These are phyloP conservation scores for Phenacoccus solenopsis DNA, from an alignment of 1,140 invertebrate genomes.

Conservation along the genomic window DNA sequence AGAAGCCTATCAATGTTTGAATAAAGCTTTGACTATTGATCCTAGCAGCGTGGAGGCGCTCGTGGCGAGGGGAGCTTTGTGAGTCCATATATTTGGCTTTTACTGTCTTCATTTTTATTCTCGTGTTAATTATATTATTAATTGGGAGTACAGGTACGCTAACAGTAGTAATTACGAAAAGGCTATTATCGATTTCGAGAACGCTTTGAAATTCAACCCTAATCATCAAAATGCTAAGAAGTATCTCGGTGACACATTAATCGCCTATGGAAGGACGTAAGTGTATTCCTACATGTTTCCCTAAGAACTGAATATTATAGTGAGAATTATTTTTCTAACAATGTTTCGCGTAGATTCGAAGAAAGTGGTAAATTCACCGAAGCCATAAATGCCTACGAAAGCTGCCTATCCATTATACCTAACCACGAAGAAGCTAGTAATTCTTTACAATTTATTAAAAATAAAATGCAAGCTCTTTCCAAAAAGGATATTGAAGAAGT, in stretches of 20 bases:
- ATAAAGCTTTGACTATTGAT: slow-evolving; percentile 86
- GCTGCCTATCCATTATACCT: slow-evolving; percentile 63
- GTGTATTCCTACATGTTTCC: slow-evolving; percentile 12
- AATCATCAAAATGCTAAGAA: slow-evolving; percentile 87
- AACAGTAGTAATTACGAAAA: slow-evolving; percentile 87
- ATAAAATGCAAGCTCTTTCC: not conserved
- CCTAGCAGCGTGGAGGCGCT: slow-evolving; percentile 85
- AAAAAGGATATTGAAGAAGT: slow-evolving; percentile 75
- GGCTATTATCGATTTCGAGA: slow-evolving; percentile 89
- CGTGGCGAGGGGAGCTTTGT: slow-evolving; percentile 81
- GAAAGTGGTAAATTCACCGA: slow-evolving; percentile 34
- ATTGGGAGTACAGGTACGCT: slow-evolving; percentile 48
- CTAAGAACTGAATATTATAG: not conserved
- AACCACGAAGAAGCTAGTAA: slow-evolving; percentile 61
- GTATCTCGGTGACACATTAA: slow-evolving; percentile 83
- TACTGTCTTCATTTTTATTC: no score
- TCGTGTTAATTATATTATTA: not conserved
- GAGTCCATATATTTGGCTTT: slow-evolving; percentile 37
- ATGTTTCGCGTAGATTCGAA: not conserved
- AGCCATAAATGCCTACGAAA: slow-evolving; percentile 68
- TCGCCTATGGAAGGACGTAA: slow-evolving; percentile 62
- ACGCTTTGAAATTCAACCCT: slow-evolving; percentile 72
- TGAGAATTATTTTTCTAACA: not conserved
- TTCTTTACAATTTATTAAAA: slow-evolving; percentile 3
- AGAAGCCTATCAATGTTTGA: slow-evolving; percentile 89